Conservation (phyloP, 1,140 invertebrate genomes). For the Matsumurasca onukii region DNA sequence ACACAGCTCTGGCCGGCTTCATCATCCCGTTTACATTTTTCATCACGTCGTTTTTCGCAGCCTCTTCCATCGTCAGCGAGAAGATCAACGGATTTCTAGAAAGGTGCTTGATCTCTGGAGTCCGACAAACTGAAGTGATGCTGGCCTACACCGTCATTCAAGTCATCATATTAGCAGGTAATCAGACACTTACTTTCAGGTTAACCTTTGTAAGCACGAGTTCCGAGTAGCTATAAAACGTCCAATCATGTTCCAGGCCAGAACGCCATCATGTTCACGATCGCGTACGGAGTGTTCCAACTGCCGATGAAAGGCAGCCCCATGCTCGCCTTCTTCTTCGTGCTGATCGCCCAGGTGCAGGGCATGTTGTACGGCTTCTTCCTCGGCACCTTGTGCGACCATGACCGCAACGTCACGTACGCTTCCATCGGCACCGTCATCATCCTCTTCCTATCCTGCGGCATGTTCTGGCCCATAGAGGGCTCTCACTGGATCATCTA, state of each 20-base stretch:
- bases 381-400: no score
- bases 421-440: slow-evolving; percentile 57
- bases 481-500: slow-evolving; percentile 57
- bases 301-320: slow-evolving; percentile 34
- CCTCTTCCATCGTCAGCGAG: not conserved
- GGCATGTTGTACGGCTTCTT: slow-evolving; percentile 40
- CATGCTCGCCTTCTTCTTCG: slow-evolving; percentile 29
- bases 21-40: slow-evolving; percentile 13
- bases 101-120: slow-evolving; percentile 29
- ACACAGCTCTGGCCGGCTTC: not conserved
- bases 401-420: slow-evolving; percentile 58
- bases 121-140: slow-evolving; percentile 38
- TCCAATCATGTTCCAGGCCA: no score
- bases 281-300: slow-evolving; percentile 36
- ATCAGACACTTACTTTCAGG: no score
- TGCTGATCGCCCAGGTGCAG: slow-evolving; percentile 34
- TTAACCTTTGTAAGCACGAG: no score
- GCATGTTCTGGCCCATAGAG: slow-evolving; percentile 66
- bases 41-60: not conserved
- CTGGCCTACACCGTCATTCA: slow-evolving; percentile 37
- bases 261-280: slow-evolving; percentile 35
- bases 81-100: not conserved
- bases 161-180: slow-evolving; percentile 32
- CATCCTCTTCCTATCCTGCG: slow-evolving; percentile 53
- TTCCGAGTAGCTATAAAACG: no score